Evolutionary conservation across 1,140 invertebrate genomes (phyloP).

Genomic region (Odontomachus brunneus): DNA sequence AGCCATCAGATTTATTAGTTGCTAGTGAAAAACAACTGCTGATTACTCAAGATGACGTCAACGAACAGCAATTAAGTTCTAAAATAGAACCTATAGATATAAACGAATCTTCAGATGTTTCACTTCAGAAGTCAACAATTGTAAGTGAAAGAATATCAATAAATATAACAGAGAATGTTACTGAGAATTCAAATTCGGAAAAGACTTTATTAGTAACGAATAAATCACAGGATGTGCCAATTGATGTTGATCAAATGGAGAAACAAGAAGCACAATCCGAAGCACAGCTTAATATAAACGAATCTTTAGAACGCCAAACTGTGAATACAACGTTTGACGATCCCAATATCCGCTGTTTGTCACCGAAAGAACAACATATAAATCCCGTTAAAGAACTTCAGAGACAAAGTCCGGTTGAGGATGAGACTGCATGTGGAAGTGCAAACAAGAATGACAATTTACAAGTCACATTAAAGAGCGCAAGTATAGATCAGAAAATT

Average conservation of each 20-base stretch:
- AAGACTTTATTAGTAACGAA: neutral
- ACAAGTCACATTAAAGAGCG: neutral
- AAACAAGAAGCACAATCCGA: neutral
- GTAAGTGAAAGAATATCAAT: neutral
- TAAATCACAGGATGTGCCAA: neutral
- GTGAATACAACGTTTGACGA: neutral
- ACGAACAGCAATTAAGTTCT: too few relatives aligned
- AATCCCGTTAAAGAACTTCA: neutral
- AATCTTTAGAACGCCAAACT: neutral
- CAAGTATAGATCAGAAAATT: neutral
- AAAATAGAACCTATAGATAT: too few relatives aligned
- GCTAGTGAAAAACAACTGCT: neutral
- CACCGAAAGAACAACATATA: slow-evolving; percentile 2
- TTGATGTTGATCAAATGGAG: neutral
- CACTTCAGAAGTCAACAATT: too few relatives aligned
- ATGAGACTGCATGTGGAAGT: neutral
- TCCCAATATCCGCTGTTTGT: neutral
- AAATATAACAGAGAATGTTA: neutral
- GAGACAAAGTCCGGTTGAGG: neutral
- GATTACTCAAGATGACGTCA: too few relatives aligned
- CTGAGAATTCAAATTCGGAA: neutral
- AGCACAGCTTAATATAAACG: neutral
- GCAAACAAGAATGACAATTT: neutral
- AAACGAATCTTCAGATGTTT: too few relatives aligned
- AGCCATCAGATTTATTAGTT: neutral